Evolutionary conservation across 2,113 vertebrate species (phyloP).

Genomic region (Collichthys lucidus): DNA sequence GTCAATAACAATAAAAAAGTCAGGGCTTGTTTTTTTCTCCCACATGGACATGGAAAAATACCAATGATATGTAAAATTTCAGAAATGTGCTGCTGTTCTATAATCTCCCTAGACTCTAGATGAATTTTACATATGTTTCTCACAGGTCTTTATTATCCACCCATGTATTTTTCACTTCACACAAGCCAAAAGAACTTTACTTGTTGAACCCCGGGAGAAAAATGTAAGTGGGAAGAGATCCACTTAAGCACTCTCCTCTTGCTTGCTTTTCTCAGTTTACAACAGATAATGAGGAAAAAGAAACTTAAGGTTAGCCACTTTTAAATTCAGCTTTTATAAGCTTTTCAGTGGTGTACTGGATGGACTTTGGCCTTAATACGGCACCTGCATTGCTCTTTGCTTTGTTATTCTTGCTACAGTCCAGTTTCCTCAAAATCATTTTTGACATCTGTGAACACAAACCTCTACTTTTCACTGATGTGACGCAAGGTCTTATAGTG

Average conservation of each 20-base stretch:
- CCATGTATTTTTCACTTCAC: conserved; percentile 29
- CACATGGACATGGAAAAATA: neutral
- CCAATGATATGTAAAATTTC: neutral
- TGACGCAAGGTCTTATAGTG: conserved; percentile 24
- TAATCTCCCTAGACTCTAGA: neutral
- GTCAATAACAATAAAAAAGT: neutral
- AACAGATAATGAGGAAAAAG: neutral
- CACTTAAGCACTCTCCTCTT: conserved; percentile 5
- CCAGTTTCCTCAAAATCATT: conserved; percentile 3
- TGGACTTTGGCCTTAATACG: neutral
- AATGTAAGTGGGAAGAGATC: conserved; percentile 19
- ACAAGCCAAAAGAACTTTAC: conserved; percentile 2
- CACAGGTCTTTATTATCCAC: conserved; percentile 16
- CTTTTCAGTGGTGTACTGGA: neutral
- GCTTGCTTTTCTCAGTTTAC: conserved; percentile 11
- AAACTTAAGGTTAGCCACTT: conserved; percentile 8
- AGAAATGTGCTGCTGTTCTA: conserved; percentile 10
- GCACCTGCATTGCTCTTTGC: neutral
- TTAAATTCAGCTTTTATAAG: neutral
- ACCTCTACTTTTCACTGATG: conserved; percentile 11
- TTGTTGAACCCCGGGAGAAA: conserved; percentile 29
- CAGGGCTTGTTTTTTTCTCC: neutral
- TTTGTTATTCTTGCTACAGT: neutral
- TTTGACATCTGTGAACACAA: conserved; percentile 21
- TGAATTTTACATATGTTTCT: conserved; percentile 11